phyloP scores from a whole-genome alignment of 2,888 invertebrate species.

The Drosophila gaucha region DNA sequence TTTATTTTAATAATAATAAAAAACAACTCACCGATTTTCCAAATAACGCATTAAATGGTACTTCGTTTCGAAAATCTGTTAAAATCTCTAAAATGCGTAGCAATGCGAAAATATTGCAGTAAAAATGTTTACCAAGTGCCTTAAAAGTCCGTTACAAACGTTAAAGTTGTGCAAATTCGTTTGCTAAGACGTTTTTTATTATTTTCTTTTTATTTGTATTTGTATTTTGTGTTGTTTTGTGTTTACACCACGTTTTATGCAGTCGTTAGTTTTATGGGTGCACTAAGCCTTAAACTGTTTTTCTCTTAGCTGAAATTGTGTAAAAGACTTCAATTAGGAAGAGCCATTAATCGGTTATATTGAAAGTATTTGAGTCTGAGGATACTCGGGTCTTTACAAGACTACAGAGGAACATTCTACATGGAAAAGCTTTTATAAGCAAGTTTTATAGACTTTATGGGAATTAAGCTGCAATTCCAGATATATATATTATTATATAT shows the following conservation, averaged over 20 bases:
- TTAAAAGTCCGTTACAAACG: constrained; percentile 56
- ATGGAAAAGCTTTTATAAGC: neutral
- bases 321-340: constrained; percentile 15
- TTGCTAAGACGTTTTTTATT: constrained; percentile 54
- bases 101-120: constrained; percentile 26
- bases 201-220: constrained; percentile 27
- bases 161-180: constrained; percentile 63
- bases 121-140: constrained; percentile 44
- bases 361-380: constrained; percentile 5
- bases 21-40: constrained; percentile 38
- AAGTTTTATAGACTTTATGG: neutral
- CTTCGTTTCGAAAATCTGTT: constrained; percentile 8
- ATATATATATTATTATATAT: no score
- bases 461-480: no score
- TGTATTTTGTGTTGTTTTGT: constrained; percentile 5
- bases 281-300: constrained; percentile 18
- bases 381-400: neutral
- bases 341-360: constrained; percentile 17
- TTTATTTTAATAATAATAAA: neutral
- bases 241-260: constrained; percentile 16
- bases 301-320: neutral
- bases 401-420: neutral
- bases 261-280: constrained; percentile 27
- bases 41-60: constrained; percentile 36
- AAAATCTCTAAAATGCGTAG: constrained; percentile 6